Base-by-base conservation (phyloP, 2,113 vertebrate species). In the Varanus salvator region DNA sequence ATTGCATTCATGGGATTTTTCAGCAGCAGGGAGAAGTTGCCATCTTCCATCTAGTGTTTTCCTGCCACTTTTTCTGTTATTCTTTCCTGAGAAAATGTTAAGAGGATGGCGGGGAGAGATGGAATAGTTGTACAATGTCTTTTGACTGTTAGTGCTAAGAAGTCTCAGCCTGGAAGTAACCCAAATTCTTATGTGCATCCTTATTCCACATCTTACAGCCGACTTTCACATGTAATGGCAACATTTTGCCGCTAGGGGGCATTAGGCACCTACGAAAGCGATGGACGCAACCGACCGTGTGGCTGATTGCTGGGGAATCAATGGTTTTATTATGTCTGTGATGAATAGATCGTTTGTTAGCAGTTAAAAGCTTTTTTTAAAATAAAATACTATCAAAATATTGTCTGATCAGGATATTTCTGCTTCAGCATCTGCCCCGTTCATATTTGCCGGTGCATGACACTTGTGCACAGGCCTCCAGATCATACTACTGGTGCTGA, bases 191-290 rank as follows among this genome's bases (percentile, higher is more conserved):
- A 31, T 17, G 31, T 64, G 52, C 31, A 48, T 7, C 1, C 21
- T 19, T 81, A 25, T 64, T 23, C 34, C 21, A 25, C 7, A 34
- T 27, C 25, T 31, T 60, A 21, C 9, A 31, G 17, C 25, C 27
- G 3, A 38, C 9, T 87, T 74, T 68, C n/a, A 57, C 44, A 77
- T 57, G 12, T 14, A n/a, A 91, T 54, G 29, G 29, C 44, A 54
- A 31, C 4, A 31, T 71, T 87, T 4, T 71, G 48, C 81, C 90
- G 80, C 82, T 84, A 88, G 90, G 69, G 50, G 86, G 44, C 90
- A 31, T 64, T 72, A 38, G 19, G 27, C 21, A 71, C 86, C 66
- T 48, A 38, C 8, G 11, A 84, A 77, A 87, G 19, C 38, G 3
- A 8, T n/a, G 4, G 64, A 50, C 34, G 0, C 34, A 8, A n/a